These are phyloP conservation scores for Eremophila alpestris DNA, from an alignment of 2,797 vertebrate species.

Conservation along the genomic window DNA sequence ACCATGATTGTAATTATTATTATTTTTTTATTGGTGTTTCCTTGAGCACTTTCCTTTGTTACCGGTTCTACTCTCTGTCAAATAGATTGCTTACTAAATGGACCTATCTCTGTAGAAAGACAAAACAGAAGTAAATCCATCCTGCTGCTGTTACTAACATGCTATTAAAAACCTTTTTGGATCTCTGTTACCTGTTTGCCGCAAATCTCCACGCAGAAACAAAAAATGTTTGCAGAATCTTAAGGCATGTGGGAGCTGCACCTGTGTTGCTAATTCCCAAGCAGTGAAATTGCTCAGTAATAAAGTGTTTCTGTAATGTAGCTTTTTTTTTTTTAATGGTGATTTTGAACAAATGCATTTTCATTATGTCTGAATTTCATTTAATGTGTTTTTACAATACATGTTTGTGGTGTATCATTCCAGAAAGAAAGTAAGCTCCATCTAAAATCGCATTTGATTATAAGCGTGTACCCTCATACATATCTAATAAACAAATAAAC, in stretches of 20 bases:
- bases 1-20: background rate
- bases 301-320: constrained; percentile 50
- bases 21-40: background rate
- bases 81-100: constrained; percentile 44
- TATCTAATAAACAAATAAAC: constrained; percentile 79
- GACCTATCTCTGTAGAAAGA: background rate
- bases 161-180: constrained; percentile 28
- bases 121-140: constrained; percentile 13
- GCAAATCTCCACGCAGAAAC: constrained; percentile 8
- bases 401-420: constrained; percentile 29
- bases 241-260: constrained; percentile 13
- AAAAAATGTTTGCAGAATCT: constrained; percentile 21
- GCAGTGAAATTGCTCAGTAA: constrained; percentile 49
- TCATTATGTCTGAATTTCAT: constrained; percentile 72
- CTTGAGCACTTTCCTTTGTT: constrained; percentile 7
- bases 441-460: constrained; percentile 71
- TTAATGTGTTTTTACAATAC: constrained; percentile 72
- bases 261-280: constrained; percentile 59
- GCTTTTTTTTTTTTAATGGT: constrained; percentile 2
- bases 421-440: constrained; percentile 59
- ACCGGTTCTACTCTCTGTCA: background rate
- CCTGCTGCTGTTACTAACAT: background rate
- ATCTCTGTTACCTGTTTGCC: constrained; percentile 6
- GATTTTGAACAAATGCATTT: constrained; percentile 67
- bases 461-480: constrained; percentile 62